Conservation (phyloP, 2,797 vertebrate species). For the Hirundo rustica region DNA sequence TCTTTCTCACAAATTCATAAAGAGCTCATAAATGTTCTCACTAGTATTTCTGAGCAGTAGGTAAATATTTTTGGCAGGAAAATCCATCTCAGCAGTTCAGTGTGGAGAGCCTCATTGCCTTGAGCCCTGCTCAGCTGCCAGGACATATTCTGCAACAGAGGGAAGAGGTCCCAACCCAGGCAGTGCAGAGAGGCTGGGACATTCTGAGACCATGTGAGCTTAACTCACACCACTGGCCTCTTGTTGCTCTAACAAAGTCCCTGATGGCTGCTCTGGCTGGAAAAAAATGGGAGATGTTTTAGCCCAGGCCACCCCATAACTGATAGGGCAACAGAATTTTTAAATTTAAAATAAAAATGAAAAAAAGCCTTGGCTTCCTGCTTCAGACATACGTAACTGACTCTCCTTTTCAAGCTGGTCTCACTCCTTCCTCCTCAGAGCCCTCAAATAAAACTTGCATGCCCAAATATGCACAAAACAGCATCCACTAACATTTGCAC, state of each 20-base stretch:
- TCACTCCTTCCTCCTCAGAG: not conserved
- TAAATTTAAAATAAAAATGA: not conserved
- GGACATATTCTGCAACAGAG: not conserved
- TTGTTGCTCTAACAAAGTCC: not conserved
- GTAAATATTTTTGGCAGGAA: not conserved
- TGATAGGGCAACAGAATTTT: not conserved
- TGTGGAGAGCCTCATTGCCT: fast-evolving
- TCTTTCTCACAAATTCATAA: not conserved
- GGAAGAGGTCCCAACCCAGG: not conserved
- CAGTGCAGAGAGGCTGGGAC: not conserved
- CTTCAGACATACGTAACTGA: not conserved
- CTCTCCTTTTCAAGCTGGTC: not conserved
- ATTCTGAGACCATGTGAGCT: fast-evolving
- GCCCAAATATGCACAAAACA: not conserved
- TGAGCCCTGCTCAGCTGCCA: not conserved
- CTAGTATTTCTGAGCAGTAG: not conserved
- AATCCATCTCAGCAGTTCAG: not conserved
- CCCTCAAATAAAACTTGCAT: not conserved
- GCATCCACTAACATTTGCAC: not conserved
- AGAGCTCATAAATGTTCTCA: not conserved
- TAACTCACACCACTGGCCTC: not conserved
- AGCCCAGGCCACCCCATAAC: not conserved
- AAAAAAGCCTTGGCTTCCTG: not conserved
- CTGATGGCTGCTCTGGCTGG: not conserved
- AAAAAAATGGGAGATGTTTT: not conserved